These are phyloP conservation scores for Chloroclysta siterata DNA, from an alignment of 2,888 invertebrate species.

Conservation along the genomic window DNA sequence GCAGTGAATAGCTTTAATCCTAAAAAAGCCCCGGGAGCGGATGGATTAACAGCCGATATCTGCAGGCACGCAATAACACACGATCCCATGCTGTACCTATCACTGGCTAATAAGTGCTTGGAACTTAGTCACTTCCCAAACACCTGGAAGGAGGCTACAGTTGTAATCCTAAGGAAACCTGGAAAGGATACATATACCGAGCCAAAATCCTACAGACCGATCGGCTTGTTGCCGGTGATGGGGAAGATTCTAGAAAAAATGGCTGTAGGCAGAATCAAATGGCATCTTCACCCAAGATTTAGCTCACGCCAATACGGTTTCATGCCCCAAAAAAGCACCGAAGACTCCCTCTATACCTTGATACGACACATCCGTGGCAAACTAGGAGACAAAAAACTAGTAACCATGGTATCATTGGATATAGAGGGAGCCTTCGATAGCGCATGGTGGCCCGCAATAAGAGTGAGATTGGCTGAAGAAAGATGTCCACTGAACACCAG, in stretches of 20 bases:
- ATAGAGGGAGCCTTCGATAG: no score
- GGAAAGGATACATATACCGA: constrained; percentile 7
- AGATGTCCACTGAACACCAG: no score
- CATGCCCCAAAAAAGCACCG: background rate
- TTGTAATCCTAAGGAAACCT: constrained; percentile 9
- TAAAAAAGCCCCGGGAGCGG: no score
- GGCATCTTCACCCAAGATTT: constrained; percentile 7
- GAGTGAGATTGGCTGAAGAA: no score
- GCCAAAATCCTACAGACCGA: constrained; percentile 32
- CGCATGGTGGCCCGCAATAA: no score
- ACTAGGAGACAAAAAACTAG: background rate
- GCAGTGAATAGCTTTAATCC: no score
- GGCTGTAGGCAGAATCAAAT: background rate
- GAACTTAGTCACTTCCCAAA: constrained; percentile 30
- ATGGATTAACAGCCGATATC: constrained; percentile 18
- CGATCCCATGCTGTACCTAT: constrained; percentile 19
- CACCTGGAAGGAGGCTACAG: constrained; percentile 18
- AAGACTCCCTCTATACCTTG: background rate
- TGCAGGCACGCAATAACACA: constrained; percentile 34
- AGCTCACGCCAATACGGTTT: background rate
- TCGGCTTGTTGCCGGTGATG: constrained; percentile 40
- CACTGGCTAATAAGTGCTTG: constrained; percentile 35
- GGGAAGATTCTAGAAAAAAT: constrained; percentile 30
- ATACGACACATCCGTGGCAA: background rate
- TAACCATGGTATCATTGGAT: no score